Conservation (phyloP, 2,888 invertebrate species). For the Crocallis elinguaria region DNA sequence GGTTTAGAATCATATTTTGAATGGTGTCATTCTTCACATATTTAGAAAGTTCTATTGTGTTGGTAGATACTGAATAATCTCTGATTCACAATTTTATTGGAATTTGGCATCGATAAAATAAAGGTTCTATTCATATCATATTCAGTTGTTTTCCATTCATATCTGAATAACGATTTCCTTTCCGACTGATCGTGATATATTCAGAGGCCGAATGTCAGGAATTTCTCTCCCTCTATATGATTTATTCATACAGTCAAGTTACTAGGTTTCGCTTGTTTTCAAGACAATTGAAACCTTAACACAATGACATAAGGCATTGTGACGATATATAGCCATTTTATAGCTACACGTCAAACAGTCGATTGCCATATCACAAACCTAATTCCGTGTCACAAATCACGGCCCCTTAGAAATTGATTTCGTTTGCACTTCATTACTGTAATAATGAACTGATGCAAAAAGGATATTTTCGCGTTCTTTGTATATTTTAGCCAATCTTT, state of each 20-base stretch:
- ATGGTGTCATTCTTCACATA: background rate
- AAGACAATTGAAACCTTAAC: conserved; percentile 7
- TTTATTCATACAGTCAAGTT: conserved; percentile 46
- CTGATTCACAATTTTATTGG: background rate
- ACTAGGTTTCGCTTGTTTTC: conserved; percentile 2
- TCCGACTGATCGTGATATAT: conserved; percentile 37
- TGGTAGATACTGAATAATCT: background rate
- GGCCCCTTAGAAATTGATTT: conserved; percentile 1
- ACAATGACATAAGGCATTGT: background rate
- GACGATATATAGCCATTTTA: background rate
- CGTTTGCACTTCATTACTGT: conserved; percentile 13
- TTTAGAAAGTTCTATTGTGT: background rate
- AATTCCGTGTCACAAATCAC: conserved; percentile 5
- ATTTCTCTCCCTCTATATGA: conserved; percentile 44
- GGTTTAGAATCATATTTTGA: too few relatives aligned
- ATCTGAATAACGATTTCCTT: conserved; percentile 43
- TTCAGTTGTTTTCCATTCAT: conserved; percentile 34
- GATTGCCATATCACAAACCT: conserved; percentile 2
- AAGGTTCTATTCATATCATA: background rate
- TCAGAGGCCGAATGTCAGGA: conserved; percentile 43
- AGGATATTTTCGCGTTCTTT: conserved; percentile 16
- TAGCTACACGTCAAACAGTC: background rate
- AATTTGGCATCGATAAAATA: background rate
- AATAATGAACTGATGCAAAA: conserved; percentile 1
- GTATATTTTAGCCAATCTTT: conserved; percentile 14